Conservation (phyloP, 2,888 invertebrate species). For the Aelia acuminata region DNA sequence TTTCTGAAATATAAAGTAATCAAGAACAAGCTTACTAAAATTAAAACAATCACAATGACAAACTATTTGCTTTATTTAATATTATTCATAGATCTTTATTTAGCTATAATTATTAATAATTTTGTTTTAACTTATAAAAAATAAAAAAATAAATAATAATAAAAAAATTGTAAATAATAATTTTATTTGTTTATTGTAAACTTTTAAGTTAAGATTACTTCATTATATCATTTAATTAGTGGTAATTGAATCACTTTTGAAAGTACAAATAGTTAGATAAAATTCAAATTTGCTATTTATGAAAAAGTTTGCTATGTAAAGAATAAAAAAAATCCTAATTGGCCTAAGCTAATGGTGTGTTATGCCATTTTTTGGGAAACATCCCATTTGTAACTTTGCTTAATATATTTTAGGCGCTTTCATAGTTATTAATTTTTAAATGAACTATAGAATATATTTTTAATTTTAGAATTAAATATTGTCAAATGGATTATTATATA, state of each 20-base stretch:
- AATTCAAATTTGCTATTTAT: background rate
- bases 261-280: slow-evolving; percentile 37
- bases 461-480: slow-evolving; percentile 43
- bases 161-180: too few relatives aligned
- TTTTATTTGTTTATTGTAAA: background rate
- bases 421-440: slow-evolving; percentile 47
- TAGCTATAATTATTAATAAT: too few relatives aligned
- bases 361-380: background rate
- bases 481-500: slow-evolving; percentile 12
- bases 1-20: background rate
- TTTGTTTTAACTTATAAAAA: too few relatives aligned
- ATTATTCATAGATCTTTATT: background rate
- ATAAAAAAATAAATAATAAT: background rate
- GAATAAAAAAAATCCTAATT: background rate
- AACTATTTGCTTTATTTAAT: background rate
- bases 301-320: background rate
- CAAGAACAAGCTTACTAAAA: background rate
- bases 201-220: background rate
- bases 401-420: slow-evolving; percentile 53
- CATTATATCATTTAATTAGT: background rate
- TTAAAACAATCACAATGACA: background rate
- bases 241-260: background rate
- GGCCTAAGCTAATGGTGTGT: background rate
- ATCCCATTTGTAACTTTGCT: slow-evolving; percentile 30
- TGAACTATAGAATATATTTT: slow-evolving; percentile 51